Evolutionary conservation across 2,797 vertebrate species (phyloP).

Genomic region (Chiloscyllium punctatum): DNA sequence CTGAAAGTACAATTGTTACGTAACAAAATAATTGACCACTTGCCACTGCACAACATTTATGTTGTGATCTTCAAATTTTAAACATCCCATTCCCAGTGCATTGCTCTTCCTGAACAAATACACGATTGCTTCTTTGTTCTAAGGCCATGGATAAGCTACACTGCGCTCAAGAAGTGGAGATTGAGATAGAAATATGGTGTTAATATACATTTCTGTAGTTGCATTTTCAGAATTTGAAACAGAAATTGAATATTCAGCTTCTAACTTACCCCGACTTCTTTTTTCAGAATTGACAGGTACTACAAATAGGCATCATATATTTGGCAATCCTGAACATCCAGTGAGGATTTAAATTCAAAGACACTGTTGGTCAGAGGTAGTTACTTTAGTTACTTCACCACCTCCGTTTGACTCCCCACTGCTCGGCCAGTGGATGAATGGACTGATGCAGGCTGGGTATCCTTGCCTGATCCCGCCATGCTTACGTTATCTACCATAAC

Average conservation of each 20-base stretch:
- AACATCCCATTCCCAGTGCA: not conserved
- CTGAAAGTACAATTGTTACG: conserved; percentile 16
- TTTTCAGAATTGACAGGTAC: not conserved
- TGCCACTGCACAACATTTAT: not conserved
- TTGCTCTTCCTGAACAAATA: not conserved
- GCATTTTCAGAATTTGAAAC: not conserved
- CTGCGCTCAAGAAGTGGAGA: not conserved
- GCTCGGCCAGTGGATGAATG: not conserved
- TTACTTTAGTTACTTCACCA: not conserved
- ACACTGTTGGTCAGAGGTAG: not conserved
- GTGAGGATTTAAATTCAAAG: not conserved
- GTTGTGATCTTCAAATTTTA: not conserved
- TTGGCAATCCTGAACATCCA: not conserved
- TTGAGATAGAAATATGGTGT: not conserved
- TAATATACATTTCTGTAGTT: not conserved
- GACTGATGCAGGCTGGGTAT: too few species aligned
- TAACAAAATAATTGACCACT: not conserved
- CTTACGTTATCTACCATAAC: too few species aligned
- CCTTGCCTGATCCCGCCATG: too few species aligned
- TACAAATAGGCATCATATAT: not conserved
- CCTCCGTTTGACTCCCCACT: not conserved
- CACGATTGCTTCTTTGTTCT: not conserved
- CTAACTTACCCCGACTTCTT: not conserved
- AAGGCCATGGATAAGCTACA: not conserved
- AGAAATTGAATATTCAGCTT: not conserved